Evolutionary conservation across 2,113 vertebrate genomes (phyloP).

Genomic region (Acrocephalus arundinaceus): DNA sequence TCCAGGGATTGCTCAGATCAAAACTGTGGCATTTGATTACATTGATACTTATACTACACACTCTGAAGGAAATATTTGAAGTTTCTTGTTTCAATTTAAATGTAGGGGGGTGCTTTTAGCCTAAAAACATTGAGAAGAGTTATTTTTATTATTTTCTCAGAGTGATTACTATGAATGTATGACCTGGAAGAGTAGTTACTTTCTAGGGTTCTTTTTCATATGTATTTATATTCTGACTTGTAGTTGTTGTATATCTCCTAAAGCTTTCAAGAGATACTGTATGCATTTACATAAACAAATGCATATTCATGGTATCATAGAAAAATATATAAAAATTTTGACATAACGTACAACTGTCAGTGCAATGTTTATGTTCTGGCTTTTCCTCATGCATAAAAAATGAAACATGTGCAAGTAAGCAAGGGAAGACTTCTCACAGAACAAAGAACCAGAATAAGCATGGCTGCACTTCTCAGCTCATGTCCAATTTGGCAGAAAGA

Average conservation of each 20-base stretch:
- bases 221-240: not conserved
- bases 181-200: not conserved
- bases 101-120: not conserved
- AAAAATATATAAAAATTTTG: not conserved
- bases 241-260: not conserved
- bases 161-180: not conserved
- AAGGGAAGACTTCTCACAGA: not conserved
- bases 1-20: not conserved
- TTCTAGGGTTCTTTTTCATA: not conserved
- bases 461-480: not conserved
- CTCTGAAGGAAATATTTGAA: not conserved
- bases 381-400: not conserved
- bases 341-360: not conserved
- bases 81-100: not conserved
- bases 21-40: not conserved
- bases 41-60: not conserved
- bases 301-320: not conserved
- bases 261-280: not conserved
- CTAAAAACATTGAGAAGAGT: not conserved
- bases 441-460: not conserved
- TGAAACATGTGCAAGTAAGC: not conserved
- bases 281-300: not conserved
- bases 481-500: not conserved
- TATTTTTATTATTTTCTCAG: not conserved
- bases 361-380: not conserved